Conservation (phyloP, 2,797 vertebrate species). For the Philypnodon macrostomus region DNA sequence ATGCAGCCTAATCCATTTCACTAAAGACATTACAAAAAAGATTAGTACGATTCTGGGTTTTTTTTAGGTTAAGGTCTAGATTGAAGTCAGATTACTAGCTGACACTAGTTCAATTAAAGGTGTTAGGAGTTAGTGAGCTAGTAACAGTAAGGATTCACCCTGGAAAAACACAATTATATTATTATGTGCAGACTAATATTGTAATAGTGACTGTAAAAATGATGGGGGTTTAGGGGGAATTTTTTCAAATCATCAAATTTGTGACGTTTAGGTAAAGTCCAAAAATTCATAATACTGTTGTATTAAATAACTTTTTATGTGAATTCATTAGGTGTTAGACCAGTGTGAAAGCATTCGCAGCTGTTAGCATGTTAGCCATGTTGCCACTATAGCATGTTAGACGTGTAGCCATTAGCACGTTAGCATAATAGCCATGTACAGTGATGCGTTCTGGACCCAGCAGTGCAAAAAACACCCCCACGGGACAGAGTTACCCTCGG, state of each 20-base stretch:
- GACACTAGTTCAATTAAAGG: constrained; percentile 28
- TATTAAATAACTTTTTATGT: neutral
- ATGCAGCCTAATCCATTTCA: constrained; percentile 1
- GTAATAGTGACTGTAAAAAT: neutral
- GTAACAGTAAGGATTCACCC: constrained; percentile 54
- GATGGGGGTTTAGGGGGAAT: neutral
- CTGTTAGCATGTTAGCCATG: constrained; percentile 41
- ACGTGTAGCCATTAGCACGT: constrained; percentile 43
- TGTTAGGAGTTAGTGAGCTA: constrained; percentile 62
- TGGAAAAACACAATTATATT: constrained; percentile 33
- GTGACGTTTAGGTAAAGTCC: too few species aligned
- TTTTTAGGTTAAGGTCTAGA: too few species aligned
- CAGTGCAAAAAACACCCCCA: constrained; percentile 71
- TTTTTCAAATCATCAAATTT: too few species aligned
- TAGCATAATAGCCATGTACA: constrained; percentile 48
- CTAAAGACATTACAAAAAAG: constrained; percentile 1
- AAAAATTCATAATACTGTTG: too few species aligned
- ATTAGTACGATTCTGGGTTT: constrained; percentile 19
- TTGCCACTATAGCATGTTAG: constrained; percentile 21
- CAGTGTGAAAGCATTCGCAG: constrained; percentile 31
- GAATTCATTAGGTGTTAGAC: constrained; percentile 16
- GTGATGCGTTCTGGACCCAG: constrained; percentile 66
- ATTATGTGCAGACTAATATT: constrained; percentile 16
- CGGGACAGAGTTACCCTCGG: constrained; percentile 54
- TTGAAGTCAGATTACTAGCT: constrained; percentile 26